Base-by-base conservation (phyloP, 2,113 vertebrate species). In the Indicator indicator region DNA sequence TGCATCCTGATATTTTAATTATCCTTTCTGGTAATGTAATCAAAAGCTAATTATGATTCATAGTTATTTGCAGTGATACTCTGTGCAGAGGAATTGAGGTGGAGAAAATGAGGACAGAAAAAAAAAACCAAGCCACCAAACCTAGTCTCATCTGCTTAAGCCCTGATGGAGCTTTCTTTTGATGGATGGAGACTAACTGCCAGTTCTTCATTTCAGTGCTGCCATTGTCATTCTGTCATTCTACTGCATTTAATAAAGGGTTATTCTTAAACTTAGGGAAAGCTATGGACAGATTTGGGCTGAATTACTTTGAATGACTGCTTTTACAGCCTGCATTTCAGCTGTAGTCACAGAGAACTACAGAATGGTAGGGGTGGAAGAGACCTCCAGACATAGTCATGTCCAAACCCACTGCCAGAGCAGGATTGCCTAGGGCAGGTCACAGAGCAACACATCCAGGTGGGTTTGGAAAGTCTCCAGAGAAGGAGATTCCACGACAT, bases 21-120 rank as follows among this genome's bases (percentile, higher is more conserved):
- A 86, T 89, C 58, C 54, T 82, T 89, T 88, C 62, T 84, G 40
- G 26, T 92, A 94, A 93, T 75, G 58, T 93, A 90, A 95, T 95
- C 88, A 96, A 90, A 95, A 88, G 58, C 62, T 95, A 88, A 92
- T 90, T 88, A 75, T 88, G 80, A 90, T 78, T 90, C 80, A 78
- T 18, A 90, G 48, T 63, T 94, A 83, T 81, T 88, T 94, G 56
- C 69, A 88, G 46, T 74, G 64, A 48, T 70, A 81, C 33, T 40
- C 32, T 50, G 14, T 88, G 67, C 36, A 58, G 86, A 90, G 90
- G 70, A 86, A 89, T 62, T 86, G 52, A 81, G 40, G 58, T 26
- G 2, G 2, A 21, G 50, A 93, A 95, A 88, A 71, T 24, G 62
- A 90, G 65, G 73, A 81, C 65, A 62, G 89, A 93, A 90, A 50